A percentile compares a stretch with the other conserved stretches of the same genome.
Conservation (phyloP, 2,888 invertebrate genomes). For the Arge pagana region DNA sequence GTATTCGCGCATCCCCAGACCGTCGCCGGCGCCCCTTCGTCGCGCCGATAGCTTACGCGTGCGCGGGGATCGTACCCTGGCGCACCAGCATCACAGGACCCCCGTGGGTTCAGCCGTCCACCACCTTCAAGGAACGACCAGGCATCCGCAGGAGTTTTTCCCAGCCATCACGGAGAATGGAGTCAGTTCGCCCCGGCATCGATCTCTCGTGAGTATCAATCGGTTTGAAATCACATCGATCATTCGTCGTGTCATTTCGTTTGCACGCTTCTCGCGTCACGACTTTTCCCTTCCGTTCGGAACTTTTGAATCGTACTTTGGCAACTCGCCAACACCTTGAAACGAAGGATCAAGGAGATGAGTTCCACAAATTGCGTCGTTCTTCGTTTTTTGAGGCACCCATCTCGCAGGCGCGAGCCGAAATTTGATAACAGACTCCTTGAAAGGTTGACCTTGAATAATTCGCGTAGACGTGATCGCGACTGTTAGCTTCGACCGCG, state of each 20-base stretch:
- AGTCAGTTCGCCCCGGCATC: constrained; percentile 52
- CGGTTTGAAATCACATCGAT: not conserved
- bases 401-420: too few species aligned
- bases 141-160: constrained; percentile 62
- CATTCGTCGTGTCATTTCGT: not conserved
- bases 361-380: too few species aligned
- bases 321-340: too few species aligned
- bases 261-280: not conserved
- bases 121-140: constrained; percentile 39
- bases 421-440: too few species aligned
- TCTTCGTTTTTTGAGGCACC: too few species aligned
- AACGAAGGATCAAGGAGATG: too few species aligned
- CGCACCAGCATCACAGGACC: constrained; percentile 26
- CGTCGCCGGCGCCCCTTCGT: constrained; percentile 60
- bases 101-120: constrained; percentile 29
- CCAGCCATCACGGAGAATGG: constrained; percentile 69
- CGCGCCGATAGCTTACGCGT: constrained; percentile 71
- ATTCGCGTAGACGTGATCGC: too few species aligned
- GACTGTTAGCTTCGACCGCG: too few species aligned
- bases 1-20: constrained; percentile 61
- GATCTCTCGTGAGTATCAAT: constrained; percentile 47
- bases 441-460: too few species aligned
- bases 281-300: too few species aligned
- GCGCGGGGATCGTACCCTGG: constrained; percentile 63
- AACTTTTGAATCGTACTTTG: too few species aligned